Percentiles rank a stretch among this genome's conserved stretches.
Conservation (phyloP, 2,113 vertebrate species). For the Pyxicephalus adspersus region DNA sequence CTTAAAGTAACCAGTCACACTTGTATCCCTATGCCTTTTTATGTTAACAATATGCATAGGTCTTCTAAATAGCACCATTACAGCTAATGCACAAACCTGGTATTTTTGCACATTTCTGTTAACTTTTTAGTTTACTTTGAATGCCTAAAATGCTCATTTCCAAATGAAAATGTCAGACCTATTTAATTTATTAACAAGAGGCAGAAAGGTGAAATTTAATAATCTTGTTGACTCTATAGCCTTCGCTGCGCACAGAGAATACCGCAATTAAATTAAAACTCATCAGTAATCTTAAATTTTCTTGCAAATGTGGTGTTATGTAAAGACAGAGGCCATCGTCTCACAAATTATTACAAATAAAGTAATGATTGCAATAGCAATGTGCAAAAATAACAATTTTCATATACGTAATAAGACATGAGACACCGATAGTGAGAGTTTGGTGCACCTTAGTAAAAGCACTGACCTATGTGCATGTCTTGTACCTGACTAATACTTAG, state of each 20-base stretch:
- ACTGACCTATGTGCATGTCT: conserved; percentile 17
- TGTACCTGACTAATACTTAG: conserved; percentile 14
- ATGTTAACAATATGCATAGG: conserved; percentile 26
- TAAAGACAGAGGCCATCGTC: background rate
- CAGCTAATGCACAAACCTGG: conserved; percentile 7
- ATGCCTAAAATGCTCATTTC: conserved; percentile 12
- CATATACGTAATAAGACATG: background rate
- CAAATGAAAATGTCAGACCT: conserved; percentile 40
- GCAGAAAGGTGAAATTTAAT: conserved; percentile 27
- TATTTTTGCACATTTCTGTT: conserved; percentile 35
- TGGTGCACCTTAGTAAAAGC: conserved; percentile 3
- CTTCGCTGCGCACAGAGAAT: background rate
- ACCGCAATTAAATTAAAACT: background rate
- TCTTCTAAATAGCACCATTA: conserved; percentile 1
- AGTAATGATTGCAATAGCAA: background rate
- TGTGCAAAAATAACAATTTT: conserved; percentile 43
- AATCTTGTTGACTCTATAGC: background rate
- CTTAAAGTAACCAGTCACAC: conserved; percentile 30
- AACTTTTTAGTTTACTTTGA: conserved; percentile 2
- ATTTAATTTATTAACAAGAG: conserved; percentile 37
- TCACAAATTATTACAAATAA: background rate
- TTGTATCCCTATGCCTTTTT: conserved; percentile 1
- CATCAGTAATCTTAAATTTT: background rate
- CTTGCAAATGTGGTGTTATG: background rate
- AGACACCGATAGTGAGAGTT: background rate